A percentile compares a stretch with the other conserved stretches of the same genome.
phyloP scores from a whole-genome alignment of 2,888 invertebrate species.

The Mesochorus sp. region DNA sequence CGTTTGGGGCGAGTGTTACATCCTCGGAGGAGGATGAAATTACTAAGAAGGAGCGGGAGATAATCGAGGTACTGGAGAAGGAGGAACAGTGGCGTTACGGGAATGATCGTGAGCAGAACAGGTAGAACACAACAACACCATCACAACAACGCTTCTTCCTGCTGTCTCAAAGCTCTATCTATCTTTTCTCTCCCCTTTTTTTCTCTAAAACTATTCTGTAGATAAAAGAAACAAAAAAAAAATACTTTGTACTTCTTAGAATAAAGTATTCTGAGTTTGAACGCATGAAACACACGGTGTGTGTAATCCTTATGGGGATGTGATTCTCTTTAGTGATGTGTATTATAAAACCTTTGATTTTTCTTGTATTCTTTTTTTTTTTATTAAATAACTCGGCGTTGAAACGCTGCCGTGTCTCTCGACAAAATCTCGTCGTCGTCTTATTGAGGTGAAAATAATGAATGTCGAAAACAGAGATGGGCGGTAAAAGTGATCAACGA shows the following conservation, averaged over 20 bases:
- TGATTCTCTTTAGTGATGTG: background rate
- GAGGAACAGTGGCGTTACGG: slow-evolving; percentile 85
- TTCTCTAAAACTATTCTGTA: background rate
- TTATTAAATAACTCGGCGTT: too few relatives aligned
- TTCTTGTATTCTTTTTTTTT: background rate
- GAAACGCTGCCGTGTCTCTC: too few relatives aligned
- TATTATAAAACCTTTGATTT: background rate
- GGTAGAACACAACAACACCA: slow-evolving; percentile 67
- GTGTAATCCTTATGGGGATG: background rate
- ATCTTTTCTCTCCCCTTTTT: slow-evolving; percentile 5
- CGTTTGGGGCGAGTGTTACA: slow-evolving; percentile 87
- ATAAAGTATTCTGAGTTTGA: slow-evolving; percentile 46
- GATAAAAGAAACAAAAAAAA: slow-evolving; percentile 1
- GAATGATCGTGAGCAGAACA: slow-evolving; percentile 77
- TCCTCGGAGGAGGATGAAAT: slow-evolving; percentile 91
- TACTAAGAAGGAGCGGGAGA: slow-evolving; percentile 86
- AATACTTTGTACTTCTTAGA: slow-evolving; percentile 38
- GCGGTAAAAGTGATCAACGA: too few relatives aligned
- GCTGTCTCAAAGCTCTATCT: slow-evolving; percentile 12
- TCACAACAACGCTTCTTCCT: slow-evolving; percentile 14
- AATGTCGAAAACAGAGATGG: background rate
- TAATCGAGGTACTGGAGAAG: slow-evolving; percentile 86
- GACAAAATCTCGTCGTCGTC: too few relatives aligned
- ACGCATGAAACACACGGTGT: slow-evolving; percentile 34
- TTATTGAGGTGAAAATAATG: background rate